phyloP scores from a whole-genome alignment of 2,113 vertebrate genomes.

The Felis catus region F.catus_Fca126_mat1.0 CM031419.1:166707001-166707500 shows the following conservation, averaged over 20 bases:
- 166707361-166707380: conserved; percentile 82
- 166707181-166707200: not conserved
- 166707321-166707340: conserved; percentile 78
- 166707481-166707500: conserved; percentile 95
- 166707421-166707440: conserved; percentile 87
- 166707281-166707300: conserved; percentile 76
- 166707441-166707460: conserved; percentile 91
- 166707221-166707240: not conserved
- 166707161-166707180: not conserved
- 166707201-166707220: conserved; percentile 37
- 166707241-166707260: conserved; percentile 56
- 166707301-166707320: conserved; percentile 65
- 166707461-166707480: conserved; percentile 93
- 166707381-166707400: conserved; percentile 84
- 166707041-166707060: not conserved
- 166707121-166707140: not conserved
- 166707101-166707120: not conserved
- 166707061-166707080: not conserved
- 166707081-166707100: not conserved
- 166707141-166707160: conserved; percentile 38
- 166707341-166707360: conserved; percentile 68
- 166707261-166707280: conserved; percentile 54
- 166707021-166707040: not conserved
- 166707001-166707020: not conserved
- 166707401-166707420: conserved; percentile 89